Evolutionary conservation across 2,113 vertebrate genomes (phyloP), one percentile per base, ranked within the genome.

Genomic region (Chionodraco myersi): DNA sequence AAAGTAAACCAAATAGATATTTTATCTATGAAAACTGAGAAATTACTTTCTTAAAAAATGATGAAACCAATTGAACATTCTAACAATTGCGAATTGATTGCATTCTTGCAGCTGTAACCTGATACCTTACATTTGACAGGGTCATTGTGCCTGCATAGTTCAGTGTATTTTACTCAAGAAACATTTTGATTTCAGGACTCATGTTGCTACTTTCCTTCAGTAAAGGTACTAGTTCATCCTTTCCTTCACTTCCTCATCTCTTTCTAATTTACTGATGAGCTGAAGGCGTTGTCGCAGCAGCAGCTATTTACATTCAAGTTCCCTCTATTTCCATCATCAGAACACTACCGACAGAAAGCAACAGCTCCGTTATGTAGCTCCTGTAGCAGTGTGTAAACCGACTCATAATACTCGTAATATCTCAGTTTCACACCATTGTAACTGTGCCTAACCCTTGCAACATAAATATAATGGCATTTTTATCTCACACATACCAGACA

Each of bases 181-280:
- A 45, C 30, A 56, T 34, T 58, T 48, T 10, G 6, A 57, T 41
- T 70, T 56, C 23, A 49, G 54, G 54, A 59, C n/a, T 15, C 7
- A 30, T 30, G 45, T 16, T 30, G 16, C 34, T 60, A 21, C 44
- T 79, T 72, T 34, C 45, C 16, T 41, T 49, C 4, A 54, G 47
- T 62, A 21, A 62, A 67, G 14, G 21, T 0, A 0, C 23, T 14
- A 49, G 26, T 9, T 57, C 10, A 65, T 8, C 12, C 54, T 13
- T 8, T 8, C 54, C 3, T 12, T 23, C 59, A 18, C n/a, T 13
- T 41, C 13, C 3, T 60, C 6, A 54, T 54, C 3, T 26, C 4
- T 41, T 63, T n/a, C 49, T 52, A 45, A 10, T 58, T 44, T 44
- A 45, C 68, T 58, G 64, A 75, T 70, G 63, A 12, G 15, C 45